Conservation (phyloP, 64 coral and sea anemone species). For the Montipora foliosa region DNA sequence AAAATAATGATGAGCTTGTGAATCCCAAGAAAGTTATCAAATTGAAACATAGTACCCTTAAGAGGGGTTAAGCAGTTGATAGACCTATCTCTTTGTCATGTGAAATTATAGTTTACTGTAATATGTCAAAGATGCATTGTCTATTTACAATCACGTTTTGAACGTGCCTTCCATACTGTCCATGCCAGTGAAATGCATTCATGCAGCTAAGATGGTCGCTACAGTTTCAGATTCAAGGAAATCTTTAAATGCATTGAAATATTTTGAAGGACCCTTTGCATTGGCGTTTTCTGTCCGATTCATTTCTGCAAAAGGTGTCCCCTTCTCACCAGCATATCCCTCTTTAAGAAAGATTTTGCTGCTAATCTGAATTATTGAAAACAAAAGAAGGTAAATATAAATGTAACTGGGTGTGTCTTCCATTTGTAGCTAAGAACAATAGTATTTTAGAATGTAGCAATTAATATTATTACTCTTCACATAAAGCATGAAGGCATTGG, state of each 20-base stretch:
- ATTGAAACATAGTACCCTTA: neutral
- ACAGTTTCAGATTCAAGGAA: slow-evolving; percentile 30
- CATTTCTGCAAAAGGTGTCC: slow-evolving; percentile 40
- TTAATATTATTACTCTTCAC: too few species aligned
- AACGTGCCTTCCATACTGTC: neutral
- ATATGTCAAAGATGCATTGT: neutral
- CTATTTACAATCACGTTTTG: neutral
- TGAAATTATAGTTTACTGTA: neutral
- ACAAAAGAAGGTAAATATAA: neutral
- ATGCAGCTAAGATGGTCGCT: slow-evolving; percentile 15
- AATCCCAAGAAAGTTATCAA: neutral
- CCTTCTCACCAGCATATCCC: slow-evolving; percentile 15
- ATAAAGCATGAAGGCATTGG: too few species aligned
- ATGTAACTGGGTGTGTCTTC: too few species aligned
- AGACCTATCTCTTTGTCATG: neutral
- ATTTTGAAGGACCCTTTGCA: slow-evolving; percentile 39
- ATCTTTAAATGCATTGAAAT: slow-evolving; percentile 45
- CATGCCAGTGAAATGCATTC: slow-evolving; percentile 52
- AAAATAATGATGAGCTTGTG: neutral
- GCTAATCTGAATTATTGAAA: neutral
- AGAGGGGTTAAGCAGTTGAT: neutral
- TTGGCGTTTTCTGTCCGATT: slow-evolving; percentile 7
- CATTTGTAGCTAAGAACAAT: too few species aligned
- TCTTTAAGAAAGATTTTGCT: slow-evolving; percentile 48
- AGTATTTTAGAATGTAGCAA: too few species aligned